Conservation (phyloP, 2,113 vertebrate species). For the Esox niger region DNA sequence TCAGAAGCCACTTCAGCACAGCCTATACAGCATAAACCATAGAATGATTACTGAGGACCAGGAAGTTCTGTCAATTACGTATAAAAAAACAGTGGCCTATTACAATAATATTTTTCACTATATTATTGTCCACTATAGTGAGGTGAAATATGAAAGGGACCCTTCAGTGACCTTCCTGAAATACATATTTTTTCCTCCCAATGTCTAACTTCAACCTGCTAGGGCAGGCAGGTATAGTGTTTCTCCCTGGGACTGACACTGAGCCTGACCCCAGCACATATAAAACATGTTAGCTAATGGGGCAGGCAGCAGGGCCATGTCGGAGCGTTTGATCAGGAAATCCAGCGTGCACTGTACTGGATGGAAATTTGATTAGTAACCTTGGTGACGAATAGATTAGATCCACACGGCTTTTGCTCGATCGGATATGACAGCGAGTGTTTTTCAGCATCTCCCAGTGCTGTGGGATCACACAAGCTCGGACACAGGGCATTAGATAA, state of each 20-base stretch:
- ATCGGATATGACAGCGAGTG: conserved; percentile 84
- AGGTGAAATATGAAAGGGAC: conserved; percentile 40
- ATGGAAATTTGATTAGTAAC: conserved; percentile 96
- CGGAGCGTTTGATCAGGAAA: conserved; percentile 90
- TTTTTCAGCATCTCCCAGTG: conserved; percentile 73
- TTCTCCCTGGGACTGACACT: conserved; percentile 89
- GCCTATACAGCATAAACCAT: no score
- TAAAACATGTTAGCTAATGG: conserved; percentile 95
- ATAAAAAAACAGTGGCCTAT: conserved; percentile 24
- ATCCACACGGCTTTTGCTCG: conserved; percentile 77
- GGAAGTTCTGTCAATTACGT: neutral
- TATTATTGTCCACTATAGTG: conserved; percentile 48
- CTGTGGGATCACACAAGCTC: conserved; percentile 42
- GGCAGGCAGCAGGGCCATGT: conserved; percentile 77
- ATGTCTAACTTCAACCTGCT: conserved; percentile 54
- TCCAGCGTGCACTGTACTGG: conserved; percentile 81
- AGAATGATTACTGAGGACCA: no score
- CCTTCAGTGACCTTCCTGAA: conserved; percentile 53
- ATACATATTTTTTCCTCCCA: conserved; percentile 47
- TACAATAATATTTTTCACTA: conserved; percentile 45
- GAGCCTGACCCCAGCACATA: conserved; percentile 86
- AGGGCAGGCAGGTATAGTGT: conserved; percentile 82
- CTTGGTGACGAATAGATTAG: conserved; percentile 86
- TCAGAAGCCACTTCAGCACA: neutral
- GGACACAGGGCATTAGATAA: conserved; percentile 56